phyloP scores from a whole-genome alignment of 2,797 vertebrate species.

The Lagorchestes hirsutus region DNA sequence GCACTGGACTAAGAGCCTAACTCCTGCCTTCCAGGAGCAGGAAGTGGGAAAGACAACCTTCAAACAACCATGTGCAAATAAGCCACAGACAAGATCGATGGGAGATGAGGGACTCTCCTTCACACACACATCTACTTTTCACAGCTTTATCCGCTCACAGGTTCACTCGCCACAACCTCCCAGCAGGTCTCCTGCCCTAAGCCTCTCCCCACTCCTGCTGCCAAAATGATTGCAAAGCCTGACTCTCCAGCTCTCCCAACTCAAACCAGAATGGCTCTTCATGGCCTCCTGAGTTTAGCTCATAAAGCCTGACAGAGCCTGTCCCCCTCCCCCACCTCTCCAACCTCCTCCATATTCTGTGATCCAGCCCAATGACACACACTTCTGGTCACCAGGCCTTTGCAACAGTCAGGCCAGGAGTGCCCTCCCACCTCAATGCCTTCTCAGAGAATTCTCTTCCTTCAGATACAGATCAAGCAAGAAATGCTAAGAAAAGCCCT shows the following conservation, averaged over 20 bases:
- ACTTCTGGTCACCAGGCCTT: no score
- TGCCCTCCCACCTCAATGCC: neutral
- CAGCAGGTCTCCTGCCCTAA: neutral
- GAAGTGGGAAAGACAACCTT: no score
- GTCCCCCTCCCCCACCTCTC: neutral
- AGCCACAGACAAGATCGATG: neutral
- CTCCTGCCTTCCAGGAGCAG: no score
- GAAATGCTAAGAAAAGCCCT: constrained; percentile 8
- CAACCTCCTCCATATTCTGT: neutral
- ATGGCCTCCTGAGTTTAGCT: neutral
- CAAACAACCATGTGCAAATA: neutral
- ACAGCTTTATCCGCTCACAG: neutral
- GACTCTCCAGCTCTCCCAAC: no score
- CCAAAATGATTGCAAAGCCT: neutral
- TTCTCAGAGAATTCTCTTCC: neutral
- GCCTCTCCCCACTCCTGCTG: neutral
- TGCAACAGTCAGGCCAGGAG: no score
- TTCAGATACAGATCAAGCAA: neutral
- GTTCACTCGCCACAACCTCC: neutral
- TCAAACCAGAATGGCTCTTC: no score
- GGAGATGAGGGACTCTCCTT: no score
- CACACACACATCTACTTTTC: neutral
- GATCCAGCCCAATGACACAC: neutral
- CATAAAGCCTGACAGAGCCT: no score
- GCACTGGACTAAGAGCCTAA: neutral